phyloP scores from a whole-genome alignment of 1,140 invertebrate species.

The Drosophila arawakana region DNA sequence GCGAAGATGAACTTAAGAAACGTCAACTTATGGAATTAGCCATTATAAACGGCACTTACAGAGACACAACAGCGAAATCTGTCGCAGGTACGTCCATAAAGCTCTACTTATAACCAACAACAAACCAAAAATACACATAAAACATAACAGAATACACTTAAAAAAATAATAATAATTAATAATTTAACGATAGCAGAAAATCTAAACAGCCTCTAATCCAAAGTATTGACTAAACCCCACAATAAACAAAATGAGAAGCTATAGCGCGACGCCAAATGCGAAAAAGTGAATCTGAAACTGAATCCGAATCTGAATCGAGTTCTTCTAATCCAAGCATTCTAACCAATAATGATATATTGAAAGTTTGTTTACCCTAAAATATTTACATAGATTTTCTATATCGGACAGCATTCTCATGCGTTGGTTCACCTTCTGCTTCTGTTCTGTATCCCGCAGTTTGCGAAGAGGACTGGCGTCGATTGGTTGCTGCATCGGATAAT shows the following conservation, averaged over 20 bases:
- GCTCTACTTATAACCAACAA: conserved; percentile 23
- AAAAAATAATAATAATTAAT: not conserved
- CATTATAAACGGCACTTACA: conserved; percentile 99
- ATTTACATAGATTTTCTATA: conserved; percentile 66
- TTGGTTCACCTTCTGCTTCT: conserved; percentile 79
- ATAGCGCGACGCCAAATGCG: conserved; percentile 3
- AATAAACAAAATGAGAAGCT: too few relatives aligned
- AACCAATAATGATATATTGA: conserved; percentile 52
- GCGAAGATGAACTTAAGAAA: conserved; percentile 99
- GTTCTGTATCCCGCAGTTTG: conserved; percentile 86
- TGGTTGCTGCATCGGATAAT: conserved; percentile 90
- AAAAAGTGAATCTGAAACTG: not conserved
- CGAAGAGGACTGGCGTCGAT: conserved; percentile 91
- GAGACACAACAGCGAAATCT: conserved; percentile 96
- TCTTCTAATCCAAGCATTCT: conserved; percentile 28
- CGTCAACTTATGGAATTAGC: conserved; percentile 99
- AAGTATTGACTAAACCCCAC: conserved; percentile 34
- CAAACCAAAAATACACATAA: not conserved
- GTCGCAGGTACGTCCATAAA: conserved; percentile 86
- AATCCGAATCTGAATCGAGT: conserved; percentile 17
- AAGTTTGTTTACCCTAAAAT: conserved; percentile 58
- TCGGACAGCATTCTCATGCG: conserved; percentile 79
- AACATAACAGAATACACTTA: conserved; percentile 2
- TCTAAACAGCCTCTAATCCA: conserved; percentile 33
- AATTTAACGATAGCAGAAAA: too few relatives aligned